phyloP scores from a whole-genome alignment of 1,140 invertebrate genomes.

The Drosophila tani region DNA sequence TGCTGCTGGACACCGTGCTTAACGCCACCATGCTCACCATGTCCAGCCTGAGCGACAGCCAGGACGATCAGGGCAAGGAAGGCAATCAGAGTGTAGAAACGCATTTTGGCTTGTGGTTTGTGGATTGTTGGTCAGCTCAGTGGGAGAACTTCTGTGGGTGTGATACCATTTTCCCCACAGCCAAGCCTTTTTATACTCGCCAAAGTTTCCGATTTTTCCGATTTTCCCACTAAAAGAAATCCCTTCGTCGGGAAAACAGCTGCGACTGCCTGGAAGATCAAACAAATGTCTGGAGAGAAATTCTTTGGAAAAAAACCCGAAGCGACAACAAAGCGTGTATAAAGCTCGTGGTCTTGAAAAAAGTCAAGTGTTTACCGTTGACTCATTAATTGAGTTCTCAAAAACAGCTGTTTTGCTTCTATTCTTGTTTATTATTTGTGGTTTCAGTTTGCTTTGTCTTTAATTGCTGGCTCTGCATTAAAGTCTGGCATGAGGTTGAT shows the following conservation, averaged over 20 bases:
- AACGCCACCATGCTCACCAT: background rate
- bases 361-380: background rate
- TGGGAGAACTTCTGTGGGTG: constrained; percentile 10
- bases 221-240: constrained; percentile 10
- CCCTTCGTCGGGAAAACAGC: constrained; percentile 17
- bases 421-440: no score
- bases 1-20: background rate
- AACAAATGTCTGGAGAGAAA: background rate
- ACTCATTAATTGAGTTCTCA: constrained; percentile 2
- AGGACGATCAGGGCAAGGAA: constrained; percentile 32
- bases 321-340: constrained; percentile 1
- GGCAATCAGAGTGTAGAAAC: constrained; percentile 33
- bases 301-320: constrained; percentile 8
- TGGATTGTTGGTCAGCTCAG: constrained; percentile 3
- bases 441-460: background rate
- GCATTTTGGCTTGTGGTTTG: constrained; percentile 25
- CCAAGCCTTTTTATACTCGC: constrained; percentile 14
- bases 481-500: background rate
- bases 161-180: constrained; percentile 5
- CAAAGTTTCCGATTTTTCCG: background rate
- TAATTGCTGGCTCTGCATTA: background rate
- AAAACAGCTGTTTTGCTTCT: constrained; percentile 14
- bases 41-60: constrained; percentile 26
- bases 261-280: constrained; percentile 1
- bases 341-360: constrained; percentile 16